Conservation (phyloP, 2,113 vertebrate genomes). For the Candoia aspera region DNA sequence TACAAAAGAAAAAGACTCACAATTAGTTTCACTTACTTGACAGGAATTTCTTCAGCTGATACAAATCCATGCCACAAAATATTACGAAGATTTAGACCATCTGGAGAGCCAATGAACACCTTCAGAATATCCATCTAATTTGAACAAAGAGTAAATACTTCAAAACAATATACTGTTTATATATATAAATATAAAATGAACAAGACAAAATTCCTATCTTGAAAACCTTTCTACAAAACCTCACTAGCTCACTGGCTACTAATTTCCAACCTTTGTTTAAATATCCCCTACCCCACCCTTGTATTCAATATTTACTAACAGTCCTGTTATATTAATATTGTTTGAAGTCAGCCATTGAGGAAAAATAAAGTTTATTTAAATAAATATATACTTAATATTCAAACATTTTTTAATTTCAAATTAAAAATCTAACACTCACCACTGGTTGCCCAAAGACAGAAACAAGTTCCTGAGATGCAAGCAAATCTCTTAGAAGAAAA, state of each 20-base stretch:
- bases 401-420: not conserved
- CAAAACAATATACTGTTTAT: not conserved
- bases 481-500: slow-evolving; percentile 79
- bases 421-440: slow-evolving; percentile 64
- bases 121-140: slow-evolving; percentile 75
- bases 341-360: slow-evolving; percentile 2
- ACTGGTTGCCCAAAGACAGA: slow-evolving; percentile 72
- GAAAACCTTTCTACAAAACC: not conserved
- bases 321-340: not conserved
- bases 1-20: slow-evolving; percentile 12
- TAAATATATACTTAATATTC: not conserved
- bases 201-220: not conserved
- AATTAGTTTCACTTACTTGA: slow-evolving; percentile 68
- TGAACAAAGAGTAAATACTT: slow-evolving; percentile 17
- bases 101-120: slow-evolving; percentile 76
- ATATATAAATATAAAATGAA: not conserved
- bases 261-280: not conserved
- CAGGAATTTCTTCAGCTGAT: slow-evolving; percentile 73
- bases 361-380: slow-evolving; percentile 24
- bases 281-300: not conserved
- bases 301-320: not conserved
- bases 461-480: slow-evolving; percentile 73
- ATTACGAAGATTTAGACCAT: slow-evolving; percentile 80
- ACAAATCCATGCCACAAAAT: slow-evolving; percentile 82
- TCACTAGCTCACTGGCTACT: not conserved